Evolutionary conservation across 2,888 invertebrate species (phyloP), one percentile per base, ranked within the genome.

Genomic region (Sipha maydis): DNA sequence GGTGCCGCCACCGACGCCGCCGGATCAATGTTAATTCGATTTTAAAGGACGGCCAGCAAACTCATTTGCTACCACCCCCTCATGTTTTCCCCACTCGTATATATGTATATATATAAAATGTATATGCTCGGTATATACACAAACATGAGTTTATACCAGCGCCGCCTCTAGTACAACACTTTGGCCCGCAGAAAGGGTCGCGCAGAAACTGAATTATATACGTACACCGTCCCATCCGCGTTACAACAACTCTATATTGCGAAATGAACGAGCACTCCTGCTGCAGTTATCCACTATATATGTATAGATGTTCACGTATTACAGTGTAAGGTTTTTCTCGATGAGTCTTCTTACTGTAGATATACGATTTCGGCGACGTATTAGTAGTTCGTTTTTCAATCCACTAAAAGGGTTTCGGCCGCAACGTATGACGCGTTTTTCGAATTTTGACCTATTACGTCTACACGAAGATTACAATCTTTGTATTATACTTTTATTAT

Each of bases 11-110:
- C 41, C 4, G 34, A 34, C 38, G 38, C 71, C 71, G n/a, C 48
- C 75, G 89, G 89, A 90, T 90, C 90, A 83, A 90, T 90, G 89
- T 84, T 90, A 90, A 90, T 90, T 89, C 89, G 90, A 90, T 90
- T 90, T 90, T 89, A 89, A 89, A 82, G 89, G 89, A 89, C 89
- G 80, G 69, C 78, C 89, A 71, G 86, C 80, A 88, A 89, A 89
- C 89, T 89, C 89, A 89, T 89, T 89, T 89, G 86, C 85, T 77
- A 76, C 67, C 89, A 83, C 89, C 89, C 85, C 73, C 83, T 14
- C 38, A 21, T n/a, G 61, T n/a, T 76, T 75, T 48, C 56, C 75
- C 89, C 1, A 76, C 67, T 48, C 61, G 31, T 56, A 5, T 41
- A 83, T 56, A 28, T 54, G 21, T 56, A 17, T 78, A 78, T 79